phyloP scores from a whole-genome alignment of 2,888 invertebrate genomes.

The Noctua janthe region DNA sequence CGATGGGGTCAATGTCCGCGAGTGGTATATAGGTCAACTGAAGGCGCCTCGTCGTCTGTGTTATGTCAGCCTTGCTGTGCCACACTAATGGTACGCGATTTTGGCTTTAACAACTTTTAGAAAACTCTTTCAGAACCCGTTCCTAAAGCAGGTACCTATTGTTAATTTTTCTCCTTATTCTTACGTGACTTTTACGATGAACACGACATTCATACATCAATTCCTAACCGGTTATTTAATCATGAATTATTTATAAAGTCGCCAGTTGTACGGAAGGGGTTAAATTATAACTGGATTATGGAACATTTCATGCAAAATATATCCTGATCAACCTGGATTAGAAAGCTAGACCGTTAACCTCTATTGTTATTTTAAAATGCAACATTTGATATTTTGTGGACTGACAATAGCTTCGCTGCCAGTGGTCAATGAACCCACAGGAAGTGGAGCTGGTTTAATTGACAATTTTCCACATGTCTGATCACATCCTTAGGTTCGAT shows the following conservation, averaged over 20 bases:
- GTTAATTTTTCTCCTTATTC: conserved; percentile 69
- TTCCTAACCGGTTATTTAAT: conserved; percentile 79
- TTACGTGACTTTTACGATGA: conserved; percentile 66
- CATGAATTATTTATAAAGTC: conserved; percentile 78
- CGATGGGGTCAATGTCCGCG: conserved; percentile 86
- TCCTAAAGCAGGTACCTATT: conserved; percentile 73
- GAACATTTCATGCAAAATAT: conserved; percentile 73
- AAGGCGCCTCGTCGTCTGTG: conserved; percentile 88
- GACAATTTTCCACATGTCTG: conserved; percentile 70
- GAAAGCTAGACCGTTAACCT: conserved; percentile 74
- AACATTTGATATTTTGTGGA: conserved; percentile 72
- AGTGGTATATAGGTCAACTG: conserved; percentile 87
- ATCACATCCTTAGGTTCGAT: conserved; percentile 74
- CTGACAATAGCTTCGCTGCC: conserved; percentile 66
- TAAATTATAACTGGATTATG: conserved; percentile 73
- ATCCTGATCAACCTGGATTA: conserved; percentile 70
- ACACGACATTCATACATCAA: conserved; percentile 63
- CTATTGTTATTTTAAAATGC: conserved; percentile 70
- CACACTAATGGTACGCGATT: conserved; percentile 74
- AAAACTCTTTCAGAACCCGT: conserved; percentile 75
- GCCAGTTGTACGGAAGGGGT: conserved; percentile 74
- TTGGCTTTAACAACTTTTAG: conserved; percentile 73
- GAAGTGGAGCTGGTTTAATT: conserved; percentile 66
- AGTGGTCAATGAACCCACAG: conserved; percentile 70
- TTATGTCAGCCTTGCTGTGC: conserved; percentile 80